phyloP scores from a whole-genome alignment of 2,113 vertebrate species.

The Litocranius walleri region DNA sequence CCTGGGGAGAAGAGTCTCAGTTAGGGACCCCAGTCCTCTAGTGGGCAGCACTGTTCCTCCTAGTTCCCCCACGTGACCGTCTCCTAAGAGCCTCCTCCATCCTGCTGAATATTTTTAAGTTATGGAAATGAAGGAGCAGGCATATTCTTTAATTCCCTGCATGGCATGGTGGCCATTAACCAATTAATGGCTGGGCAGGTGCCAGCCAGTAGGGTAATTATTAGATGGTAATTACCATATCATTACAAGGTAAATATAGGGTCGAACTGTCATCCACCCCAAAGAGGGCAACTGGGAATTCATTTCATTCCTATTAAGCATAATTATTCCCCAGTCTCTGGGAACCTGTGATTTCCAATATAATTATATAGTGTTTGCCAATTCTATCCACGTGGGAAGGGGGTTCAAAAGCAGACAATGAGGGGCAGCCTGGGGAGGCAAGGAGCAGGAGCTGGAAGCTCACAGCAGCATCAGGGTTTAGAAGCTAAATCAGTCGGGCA shows the following conservation, averaged over 20 bases:
- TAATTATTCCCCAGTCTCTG: constrained; percentile 80
- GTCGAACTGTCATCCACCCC: constrained; percentile 76
- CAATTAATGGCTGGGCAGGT: constrained; percentile 67
- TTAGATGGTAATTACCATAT: background rate
- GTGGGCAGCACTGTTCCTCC: background rate
- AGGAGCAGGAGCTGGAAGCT: background rate
- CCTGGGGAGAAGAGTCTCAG: background rate
- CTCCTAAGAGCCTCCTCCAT: constrained; percentile 7
- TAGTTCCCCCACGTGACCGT: background rate
- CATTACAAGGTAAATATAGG: constrained; percentile 68
- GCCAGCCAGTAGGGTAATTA: constrained; percentile 76
- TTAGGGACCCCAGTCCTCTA: background rate
- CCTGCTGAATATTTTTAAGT: constrained; percentile 53
- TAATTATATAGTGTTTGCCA: constrained; percentile 81
- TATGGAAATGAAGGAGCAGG: background rate
- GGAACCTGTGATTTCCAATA: constrained; percentile 79
- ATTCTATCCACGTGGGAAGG: constrained; percentile 55
- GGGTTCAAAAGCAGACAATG: constrained; percentile 45
- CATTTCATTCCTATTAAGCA: constrained; percentile 82
- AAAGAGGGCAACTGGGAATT: constrained; percentile 80
- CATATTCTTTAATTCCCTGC: background rate
- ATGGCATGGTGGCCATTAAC: constrained; percentile 49
- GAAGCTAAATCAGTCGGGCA: background rate
- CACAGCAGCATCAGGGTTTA: background rate
- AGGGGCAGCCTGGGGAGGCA: background rate